phyloP scores from a whole-genome alignment of 2,888 invertebrate species.

The Dichetophora obliterata region DNA sequence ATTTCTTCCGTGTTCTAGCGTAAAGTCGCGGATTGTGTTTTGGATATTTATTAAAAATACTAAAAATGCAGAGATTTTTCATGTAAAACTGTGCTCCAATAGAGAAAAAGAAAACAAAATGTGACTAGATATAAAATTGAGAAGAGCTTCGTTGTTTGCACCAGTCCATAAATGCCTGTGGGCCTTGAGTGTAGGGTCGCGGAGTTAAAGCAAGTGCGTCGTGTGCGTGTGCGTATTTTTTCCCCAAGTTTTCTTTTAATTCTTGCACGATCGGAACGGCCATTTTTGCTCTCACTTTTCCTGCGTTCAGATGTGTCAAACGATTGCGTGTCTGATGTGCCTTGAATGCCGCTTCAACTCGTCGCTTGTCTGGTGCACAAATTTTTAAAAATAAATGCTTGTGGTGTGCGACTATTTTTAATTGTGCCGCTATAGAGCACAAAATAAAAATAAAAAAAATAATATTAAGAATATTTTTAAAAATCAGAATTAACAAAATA shows the following conservation, averaged over 20 bases:
- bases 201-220: neutral
- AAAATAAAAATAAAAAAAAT: neutral
- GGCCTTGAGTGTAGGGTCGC: neutral
- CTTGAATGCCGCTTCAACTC: neutral
- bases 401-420: conserved; percentile 29
- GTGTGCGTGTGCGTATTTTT: neutral
- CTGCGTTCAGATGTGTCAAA: neutral
- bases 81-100: neutral
- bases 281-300: neutral
- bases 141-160: neutral
- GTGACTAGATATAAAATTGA: neutral
- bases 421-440: neutral
- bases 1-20: neutral
- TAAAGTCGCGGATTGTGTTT: neutral
- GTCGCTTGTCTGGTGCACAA: neutral
- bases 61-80: neutral
- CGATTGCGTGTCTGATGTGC: neutral
- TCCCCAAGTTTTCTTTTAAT: neutral
- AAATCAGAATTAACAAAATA: neutral
- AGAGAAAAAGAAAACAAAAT: neutral
- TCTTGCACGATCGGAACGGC: neutral
- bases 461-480: neutral
- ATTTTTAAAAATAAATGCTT: conserved; percentile 22
- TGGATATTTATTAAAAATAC: neutral
- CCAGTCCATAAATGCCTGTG: too few species aligned